A percentile compares a stretch with the other conserved stretches of the same genome.
Evolutionary conservation across 2,113 vertebrate species (phyloP).

Genomic region (Phocoena sinus): DNA sequence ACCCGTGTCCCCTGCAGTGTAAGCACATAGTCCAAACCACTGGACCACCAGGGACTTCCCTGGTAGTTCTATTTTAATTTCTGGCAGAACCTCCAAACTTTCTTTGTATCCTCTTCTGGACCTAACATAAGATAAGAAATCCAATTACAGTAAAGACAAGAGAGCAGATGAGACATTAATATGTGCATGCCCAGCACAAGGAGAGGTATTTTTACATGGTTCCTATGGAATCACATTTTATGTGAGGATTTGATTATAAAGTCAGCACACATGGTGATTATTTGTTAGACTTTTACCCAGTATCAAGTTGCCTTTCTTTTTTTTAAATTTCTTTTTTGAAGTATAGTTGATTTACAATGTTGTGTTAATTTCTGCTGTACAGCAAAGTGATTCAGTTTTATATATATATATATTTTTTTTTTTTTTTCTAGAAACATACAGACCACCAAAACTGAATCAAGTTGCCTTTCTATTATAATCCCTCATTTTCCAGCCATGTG

Average conservation of each 20-base stretch:
- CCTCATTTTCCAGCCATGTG: neutral
- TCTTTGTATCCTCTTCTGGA: neutral
- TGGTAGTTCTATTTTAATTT: neutral
- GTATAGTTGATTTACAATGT: neutral
- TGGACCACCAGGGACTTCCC: neutral
- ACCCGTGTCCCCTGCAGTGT: neutral
- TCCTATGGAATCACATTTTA: neutral
- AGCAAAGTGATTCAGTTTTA: neutral
- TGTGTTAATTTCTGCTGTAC: neutral
- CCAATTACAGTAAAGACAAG: neutral
- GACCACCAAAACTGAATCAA: neutral
- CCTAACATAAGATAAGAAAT: neutral
- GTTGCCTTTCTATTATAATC: neutral
- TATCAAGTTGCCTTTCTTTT: neutral
- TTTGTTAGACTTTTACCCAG: neutral
- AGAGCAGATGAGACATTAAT: neutral
- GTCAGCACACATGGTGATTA: neutral
- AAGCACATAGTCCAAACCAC: neutral
- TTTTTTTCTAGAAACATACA: neutral
- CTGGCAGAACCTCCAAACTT: neutral
- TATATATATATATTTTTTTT: neutral
- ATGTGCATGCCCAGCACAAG: neutral
- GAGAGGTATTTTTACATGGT: neutral
- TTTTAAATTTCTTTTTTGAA: neutral
- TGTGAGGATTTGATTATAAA: neutral